Evolutionary conservation across 2,888 invertebrate species (phyloP), one percentile per base, ranked within the genome.

Genomic region (Aradus depressus): DNA sequence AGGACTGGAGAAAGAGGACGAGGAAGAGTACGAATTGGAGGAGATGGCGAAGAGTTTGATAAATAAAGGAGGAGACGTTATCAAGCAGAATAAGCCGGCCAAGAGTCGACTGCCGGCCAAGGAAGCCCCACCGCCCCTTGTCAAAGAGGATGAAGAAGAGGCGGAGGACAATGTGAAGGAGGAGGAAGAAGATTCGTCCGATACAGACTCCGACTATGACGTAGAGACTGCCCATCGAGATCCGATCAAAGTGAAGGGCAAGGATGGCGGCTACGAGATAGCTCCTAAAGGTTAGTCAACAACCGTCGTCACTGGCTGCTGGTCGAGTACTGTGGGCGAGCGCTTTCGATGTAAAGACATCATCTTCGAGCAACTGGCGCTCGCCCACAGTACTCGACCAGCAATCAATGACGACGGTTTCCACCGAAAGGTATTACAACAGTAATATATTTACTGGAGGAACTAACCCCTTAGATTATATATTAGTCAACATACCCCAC

Each of bases 1-100:
- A 65, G 78, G 84, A 62, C 68, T 91, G 19, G 79, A 84, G 58
- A 77, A 81, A 54, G 89, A 88, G 51, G 82, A 81, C 39, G 91
- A 90, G 64, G 91, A 89, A 67, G 90, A 90, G 60, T 77, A 76
- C 21, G 93, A 93, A 69, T 73, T 93, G 5, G 85, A 91, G 63
- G 80, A 80, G 64, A 73, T 91, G 69, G 76, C 80, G 2, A 77
- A 78, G 60, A 75, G 77, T 32, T 82, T 77, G 60, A 80, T 80
- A 61, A 76, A 76, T 58, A 84, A 84, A 70, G 88, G 88, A 59
- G 76, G 68, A 4, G 62, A 62, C 49, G 65, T 72, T n/a, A 61
- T 69, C 37, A 69, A 69, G 1, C 64, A 64, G 41, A 62, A 64
- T 1, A 55, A 64, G n/a, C 1, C 3, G 22, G 64, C 56, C 19